Evolutionary conservation across 2,888 invertebrate genomes (phyloP).

Genomic region (Exocentrus adspersus): DNA sequence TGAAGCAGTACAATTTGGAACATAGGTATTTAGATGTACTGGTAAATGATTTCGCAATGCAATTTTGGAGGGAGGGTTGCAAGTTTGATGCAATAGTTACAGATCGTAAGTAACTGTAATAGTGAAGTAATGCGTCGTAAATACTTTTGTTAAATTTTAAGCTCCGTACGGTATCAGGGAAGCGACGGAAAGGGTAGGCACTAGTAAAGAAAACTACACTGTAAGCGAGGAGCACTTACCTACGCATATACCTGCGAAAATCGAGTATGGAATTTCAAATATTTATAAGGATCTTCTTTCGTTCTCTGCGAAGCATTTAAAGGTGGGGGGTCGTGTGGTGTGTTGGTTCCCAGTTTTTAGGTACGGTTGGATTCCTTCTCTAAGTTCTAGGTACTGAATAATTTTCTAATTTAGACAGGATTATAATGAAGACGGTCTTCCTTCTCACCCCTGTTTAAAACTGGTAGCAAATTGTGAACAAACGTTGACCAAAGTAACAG

Average conservation of each 20-base stretch:
- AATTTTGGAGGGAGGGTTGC: conserved; percentile 77
- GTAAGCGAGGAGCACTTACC: conserved; percentile 73
- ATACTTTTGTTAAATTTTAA: too few relatives aligned
- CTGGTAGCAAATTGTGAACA: conserved; percentile 91
- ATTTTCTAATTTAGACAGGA: conserved; percentile 69
- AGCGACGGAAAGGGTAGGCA: conserved; percentile 87
- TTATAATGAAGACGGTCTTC: conserved; percentile 77
- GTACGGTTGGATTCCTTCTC: conserved; percentile 59
- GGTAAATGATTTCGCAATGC: conserved; percentile 90
- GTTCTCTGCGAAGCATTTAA: conserved; percentile 83
- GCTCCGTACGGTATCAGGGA: conserved; percentile 99
- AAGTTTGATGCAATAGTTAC: conserved; percentile 93
- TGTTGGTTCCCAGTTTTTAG: conserved; percentile 95
- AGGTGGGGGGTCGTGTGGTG: conserved; percentile 82
- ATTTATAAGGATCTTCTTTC: conserved; percentile 86
- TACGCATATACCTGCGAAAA: conserved; percentile 84
- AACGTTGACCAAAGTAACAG: conserved; percentile 79
- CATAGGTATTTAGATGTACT: conserved; percentile 85
- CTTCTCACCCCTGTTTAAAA: conserved; percentile 80
- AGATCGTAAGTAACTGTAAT: conserved; percentile 78
- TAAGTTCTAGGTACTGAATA: not conserved
- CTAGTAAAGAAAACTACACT: conserved; percentile 68
- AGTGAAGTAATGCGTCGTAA: too few relatives aligned
- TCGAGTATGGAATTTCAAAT: conserved; percentile 84
- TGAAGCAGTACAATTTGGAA: conserved; percentile 85